Evolutionary conservation across 2,113 vertebrate species (phyloP).

Genomic region (Suricata suricatta): DNA sequence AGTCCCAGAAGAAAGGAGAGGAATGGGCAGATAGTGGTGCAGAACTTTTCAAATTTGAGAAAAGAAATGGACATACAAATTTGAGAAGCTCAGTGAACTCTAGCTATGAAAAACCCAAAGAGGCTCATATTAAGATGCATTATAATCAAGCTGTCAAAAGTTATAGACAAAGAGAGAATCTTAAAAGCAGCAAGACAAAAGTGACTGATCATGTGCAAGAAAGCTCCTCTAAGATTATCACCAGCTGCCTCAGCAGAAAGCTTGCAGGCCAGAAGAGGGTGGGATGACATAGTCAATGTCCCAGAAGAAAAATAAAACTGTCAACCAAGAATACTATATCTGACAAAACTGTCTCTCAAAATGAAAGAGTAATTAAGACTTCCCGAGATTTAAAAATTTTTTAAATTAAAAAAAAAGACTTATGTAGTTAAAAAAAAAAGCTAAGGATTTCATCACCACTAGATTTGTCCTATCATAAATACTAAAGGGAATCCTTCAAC

Average conservation of each 20-base stretch:
- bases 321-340: not conserved
- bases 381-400: not conserved
- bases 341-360: not conserved
- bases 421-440: not conserved
- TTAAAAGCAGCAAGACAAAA: not conserved
- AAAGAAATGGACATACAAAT: not conserved
- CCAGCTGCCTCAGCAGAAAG: not conserved
- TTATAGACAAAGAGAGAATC: not conserved
- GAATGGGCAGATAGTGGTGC: not conserved
- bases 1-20: not conserved
- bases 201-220: no score
- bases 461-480: not conserved
- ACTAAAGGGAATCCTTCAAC: not conserved
- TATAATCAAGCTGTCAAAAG: not conserved
- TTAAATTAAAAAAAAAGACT: not conserved
- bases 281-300: not conserved
- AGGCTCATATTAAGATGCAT: not conserved
- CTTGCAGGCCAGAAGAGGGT: not conserved
- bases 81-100: not conserved
- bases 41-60: not conserved
- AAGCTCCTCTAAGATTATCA: not conserved
- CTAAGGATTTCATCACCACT: not conserved
- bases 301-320: not conserved
- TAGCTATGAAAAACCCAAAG: not conserved
- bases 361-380: not conserved